Evolutionary conservation across 1,140 invertebrate species (phyloP).

Genomic region (Nasonia longicornis): DNA sequence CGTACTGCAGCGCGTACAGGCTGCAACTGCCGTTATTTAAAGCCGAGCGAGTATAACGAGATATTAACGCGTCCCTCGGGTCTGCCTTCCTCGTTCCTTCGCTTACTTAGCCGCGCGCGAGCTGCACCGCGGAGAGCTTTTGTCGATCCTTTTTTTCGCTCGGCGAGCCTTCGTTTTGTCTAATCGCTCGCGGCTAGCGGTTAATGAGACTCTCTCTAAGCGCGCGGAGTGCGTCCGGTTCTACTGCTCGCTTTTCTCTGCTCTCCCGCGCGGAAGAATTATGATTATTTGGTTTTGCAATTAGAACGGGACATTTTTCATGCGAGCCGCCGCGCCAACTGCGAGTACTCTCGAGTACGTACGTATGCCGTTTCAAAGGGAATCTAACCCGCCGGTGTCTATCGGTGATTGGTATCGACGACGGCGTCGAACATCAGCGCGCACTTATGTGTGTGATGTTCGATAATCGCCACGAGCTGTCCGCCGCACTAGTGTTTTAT

Average conservation of each 20-base stretch:
- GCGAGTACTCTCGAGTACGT: too few species aligned
- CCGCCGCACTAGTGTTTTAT: too few species aligned
- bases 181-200: background rate
- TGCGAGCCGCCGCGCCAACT: background rate
- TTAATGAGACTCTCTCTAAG: background rate
- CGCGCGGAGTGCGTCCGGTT: background rate
- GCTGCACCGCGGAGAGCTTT: background rate
- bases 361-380: too few species aligned
- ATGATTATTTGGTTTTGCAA: constrained; percentile 1
- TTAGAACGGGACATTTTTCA: background rate
- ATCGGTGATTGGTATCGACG: too few species aligned
- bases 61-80: constrained; percentile 26
- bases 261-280: background rate
- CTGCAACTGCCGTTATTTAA: background rate
- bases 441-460: too few species aligned
- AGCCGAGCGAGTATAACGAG: constrained; percentile 31
- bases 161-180: background rate
- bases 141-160: background rate
- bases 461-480: too few species aligned
- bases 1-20: background rate
- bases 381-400: too few species aligned
- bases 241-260: background rate
- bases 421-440: too few species aligned
- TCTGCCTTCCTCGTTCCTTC: background rate
- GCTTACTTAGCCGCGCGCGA: background rate